Evolutionary conservation across 2,113 vertebrate genomes (phyloP).

Genomic region (Protobothrops flavoviridis): DNA sequence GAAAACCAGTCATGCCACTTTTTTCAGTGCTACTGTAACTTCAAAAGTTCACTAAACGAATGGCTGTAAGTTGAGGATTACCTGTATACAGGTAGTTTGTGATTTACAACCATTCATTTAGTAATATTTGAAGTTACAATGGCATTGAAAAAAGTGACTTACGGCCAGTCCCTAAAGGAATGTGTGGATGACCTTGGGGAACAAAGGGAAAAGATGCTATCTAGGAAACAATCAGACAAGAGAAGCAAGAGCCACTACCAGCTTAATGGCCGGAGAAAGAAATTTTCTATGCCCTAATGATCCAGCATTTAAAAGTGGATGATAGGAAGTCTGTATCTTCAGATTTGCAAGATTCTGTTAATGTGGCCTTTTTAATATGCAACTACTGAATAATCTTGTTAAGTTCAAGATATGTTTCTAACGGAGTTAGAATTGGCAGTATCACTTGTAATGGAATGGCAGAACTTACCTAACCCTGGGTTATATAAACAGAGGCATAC

Average conservation of each 20-base stretch:
- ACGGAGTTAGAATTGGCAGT: not conserved
- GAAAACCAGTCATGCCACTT: not conserved
- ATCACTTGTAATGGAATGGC: not conserved
- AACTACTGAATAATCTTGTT: not conserved
- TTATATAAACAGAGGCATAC: too few species aligned
- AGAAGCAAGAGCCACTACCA: not conserved
- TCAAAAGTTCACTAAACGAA: not conserved
- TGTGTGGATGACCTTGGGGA: not conserved
- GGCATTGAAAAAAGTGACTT: not conserved
- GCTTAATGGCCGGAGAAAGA: not conserved
- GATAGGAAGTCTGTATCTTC: not conserved
- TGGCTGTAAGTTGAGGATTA: not conserved
- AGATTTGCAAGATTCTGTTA: not conserved
- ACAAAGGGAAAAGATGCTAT: not conserved
- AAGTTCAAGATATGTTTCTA: not conserved
- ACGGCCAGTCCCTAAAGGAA: not conserved
- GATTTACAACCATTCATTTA: not conserved
- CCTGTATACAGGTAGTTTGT: not conserved
- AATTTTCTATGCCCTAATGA: not conserved
- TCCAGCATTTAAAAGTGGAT: not conserved
- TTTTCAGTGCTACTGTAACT: not conserved
- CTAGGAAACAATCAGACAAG: not conserved
- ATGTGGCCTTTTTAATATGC: not conserved
- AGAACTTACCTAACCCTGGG: not conserved
- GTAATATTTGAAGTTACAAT: not conserved